These are phyloP conservation scores for Laticauda colubrina DNA, from an alignment of 2,113 vertebrate species.

Conservation along the genomic window DNA sequence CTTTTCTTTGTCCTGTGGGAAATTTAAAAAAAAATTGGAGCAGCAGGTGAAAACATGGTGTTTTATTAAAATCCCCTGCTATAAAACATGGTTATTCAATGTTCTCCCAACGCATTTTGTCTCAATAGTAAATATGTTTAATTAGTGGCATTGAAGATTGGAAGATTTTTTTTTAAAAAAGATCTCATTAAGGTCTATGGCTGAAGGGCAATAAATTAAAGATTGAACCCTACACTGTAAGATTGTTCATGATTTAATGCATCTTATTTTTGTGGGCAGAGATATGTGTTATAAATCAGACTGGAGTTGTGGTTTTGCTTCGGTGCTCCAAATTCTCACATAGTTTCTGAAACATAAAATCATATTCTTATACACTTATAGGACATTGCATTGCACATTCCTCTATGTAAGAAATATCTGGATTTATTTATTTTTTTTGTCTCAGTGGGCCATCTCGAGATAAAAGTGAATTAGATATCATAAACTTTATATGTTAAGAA, in stretches of 20 bases:
- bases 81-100: conserved; percentile 7
- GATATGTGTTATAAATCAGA: conserved; percentile 11
- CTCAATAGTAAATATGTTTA: background rate
- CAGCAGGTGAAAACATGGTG: background rate
- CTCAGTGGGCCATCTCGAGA: background rate
- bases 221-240: background rate
- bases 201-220: conserved; percentile 24
- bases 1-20: background rate
- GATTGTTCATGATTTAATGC: background rate
- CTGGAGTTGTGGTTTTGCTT: background rate
- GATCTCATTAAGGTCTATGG: conserved; percentile 30
- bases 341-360: background rate
- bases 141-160: conserved; percentile 16
- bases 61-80: background rate
- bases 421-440: background rate
- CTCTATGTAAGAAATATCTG: background rate
- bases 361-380: background rate
- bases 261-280: conserved; percentile 3
- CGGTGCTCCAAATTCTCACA: no score
- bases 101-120: background rate
- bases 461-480: background rate
- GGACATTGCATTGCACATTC: background rate
- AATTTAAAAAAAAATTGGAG: background rate
- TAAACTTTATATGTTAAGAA: background rate
- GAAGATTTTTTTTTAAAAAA: background rate